These are phyloP conservation scores for Petromus typicus DNA, from an alignment of 2,113 vertebrate species.

Conservation along the genomic window DNA sequence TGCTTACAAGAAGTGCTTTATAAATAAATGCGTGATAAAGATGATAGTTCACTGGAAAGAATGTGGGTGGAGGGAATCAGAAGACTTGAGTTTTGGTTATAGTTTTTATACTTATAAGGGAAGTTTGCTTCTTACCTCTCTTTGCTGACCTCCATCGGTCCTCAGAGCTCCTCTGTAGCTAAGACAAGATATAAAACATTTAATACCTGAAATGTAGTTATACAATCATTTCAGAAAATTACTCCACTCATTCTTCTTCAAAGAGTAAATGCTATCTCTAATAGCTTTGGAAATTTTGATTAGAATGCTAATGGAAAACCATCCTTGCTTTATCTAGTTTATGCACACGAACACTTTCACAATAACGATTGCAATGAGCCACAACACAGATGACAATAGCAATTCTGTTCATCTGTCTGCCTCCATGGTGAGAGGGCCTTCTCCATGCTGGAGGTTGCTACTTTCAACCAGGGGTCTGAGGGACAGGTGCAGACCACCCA, in stretches of 20 bases:
- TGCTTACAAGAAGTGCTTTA: neutral
- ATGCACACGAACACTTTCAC: neutral
- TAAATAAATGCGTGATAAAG: neutral
- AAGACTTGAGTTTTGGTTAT: neutral
- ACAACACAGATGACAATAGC: constrained; percentile 24
- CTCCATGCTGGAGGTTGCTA: neutral
- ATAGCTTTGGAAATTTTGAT: constrained; percentile 72
- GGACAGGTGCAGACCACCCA: neutral
- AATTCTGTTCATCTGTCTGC: constrained; percentile 35
- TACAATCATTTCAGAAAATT: constrained; percentile 58
- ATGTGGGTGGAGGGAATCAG: neutral
- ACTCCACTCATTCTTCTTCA: constrained; percentile 61
- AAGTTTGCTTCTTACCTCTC: neutral
- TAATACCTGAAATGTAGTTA: constrained; percentile 44
- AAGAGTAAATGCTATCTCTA: constrained; percentile 60
- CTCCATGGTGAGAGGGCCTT: neutral
- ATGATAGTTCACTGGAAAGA: neutral
- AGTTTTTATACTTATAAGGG: neutral
- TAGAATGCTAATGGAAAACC: constrained; percentile 72
- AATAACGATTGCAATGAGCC: constrained; percentile 55
- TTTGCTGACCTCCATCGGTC: fast-evolving
- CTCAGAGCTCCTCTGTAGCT: neutral
- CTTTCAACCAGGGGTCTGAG: neutral
- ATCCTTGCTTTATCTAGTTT: constrained; percentile 71
- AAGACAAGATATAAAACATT: constrained; percentile 48